phyloP scores from a whole-genome alignment of 1,140 invertebrate genomes.

The Drosophila mayri region DNA sequence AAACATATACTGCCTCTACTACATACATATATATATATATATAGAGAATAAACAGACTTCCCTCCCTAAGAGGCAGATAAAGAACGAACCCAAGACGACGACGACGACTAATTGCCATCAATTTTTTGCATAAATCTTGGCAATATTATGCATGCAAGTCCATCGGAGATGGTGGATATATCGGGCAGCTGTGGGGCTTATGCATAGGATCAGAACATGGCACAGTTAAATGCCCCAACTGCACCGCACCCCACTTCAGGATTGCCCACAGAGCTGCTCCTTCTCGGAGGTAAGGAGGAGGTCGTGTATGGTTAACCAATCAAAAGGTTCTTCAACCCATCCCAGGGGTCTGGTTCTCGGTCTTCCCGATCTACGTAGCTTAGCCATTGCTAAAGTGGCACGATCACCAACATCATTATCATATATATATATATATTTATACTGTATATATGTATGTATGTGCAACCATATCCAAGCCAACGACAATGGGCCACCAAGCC shows the following conservation, averaged over 20 bases:
- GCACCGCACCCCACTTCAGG: conserved; percentile 76
- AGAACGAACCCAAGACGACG: conserved; percentile 28
- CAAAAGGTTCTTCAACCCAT: conserved; percentile 81
- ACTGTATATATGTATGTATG: conserved; percentile 1
- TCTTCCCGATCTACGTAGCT: conserved; percentile 55
- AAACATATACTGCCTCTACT: conserved; percentile 28
- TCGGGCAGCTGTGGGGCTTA: conserved; percentile 3
- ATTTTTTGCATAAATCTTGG: conserved; percentile 83
- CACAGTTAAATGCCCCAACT: conserved; percentile 65
- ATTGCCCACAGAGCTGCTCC: conserved; percentile 70
- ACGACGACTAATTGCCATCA: conserved; percentile 78
- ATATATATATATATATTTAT: conserved; percentile 51
- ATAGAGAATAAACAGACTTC: conserved; percentile 12
- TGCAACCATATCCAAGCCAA: conserved; percentile 31
- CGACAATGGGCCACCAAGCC: conserved; percentile 52
- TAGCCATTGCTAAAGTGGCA: conserved; percentile 81
- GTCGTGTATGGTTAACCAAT: conserved; percentile 72
- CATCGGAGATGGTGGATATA: background rate
- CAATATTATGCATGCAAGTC: conserved; percentile 75
- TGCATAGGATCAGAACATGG: conserved; percentile 54
- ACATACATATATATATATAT: conserved; percentile 2
- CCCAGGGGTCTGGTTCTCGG: conserved; percentile 32
- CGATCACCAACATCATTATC: conserved; percentile 82
- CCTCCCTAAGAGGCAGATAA: conserved; percentile 17
- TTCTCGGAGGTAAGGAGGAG: conserved; percentile 7